These are phyloP conservation scores for Desmodus rotundus DNA, from an alignment of 2,113 vertebrate genomes.

Conservation along the genomic window DNA sequence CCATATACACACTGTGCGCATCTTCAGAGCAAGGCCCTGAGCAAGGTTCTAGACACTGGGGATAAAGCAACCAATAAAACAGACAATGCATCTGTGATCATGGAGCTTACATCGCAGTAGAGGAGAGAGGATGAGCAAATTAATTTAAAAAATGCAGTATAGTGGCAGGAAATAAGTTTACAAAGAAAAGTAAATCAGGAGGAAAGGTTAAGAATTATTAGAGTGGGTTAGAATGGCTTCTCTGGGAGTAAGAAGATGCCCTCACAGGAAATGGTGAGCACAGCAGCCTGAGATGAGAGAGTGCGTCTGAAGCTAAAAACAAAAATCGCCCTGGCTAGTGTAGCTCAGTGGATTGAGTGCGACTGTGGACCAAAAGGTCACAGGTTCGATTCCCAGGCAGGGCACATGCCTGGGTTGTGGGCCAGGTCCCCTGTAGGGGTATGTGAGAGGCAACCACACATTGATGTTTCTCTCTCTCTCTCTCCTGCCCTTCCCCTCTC, in stretches of 20 bases:
- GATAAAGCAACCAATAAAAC: background rate
- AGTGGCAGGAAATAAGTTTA: background rate
- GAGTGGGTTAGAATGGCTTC: background rate
- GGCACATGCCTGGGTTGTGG: no score
- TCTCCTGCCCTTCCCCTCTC: no score
- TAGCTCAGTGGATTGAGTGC: no score
- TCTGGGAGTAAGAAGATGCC: background rate
- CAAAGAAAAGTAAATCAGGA: background rate
- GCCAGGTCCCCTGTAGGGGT: no score
- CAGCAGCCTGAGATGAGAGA: background rate
- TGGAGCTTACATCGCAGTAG: accelerated
- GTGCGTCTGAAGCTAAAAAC: background rate
- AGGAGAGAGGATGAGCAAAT: background rate
- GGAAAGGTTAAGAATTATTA: background rate
- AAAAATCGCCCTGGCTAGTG: background rate
- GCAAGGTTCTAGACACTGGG: background rate
- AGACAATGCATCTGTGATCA: background rate
- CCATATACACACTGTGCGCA: background rate
- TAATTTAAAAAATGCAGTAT: background rate
- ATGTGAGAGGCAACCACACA: no score
- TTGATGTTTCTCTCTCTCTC: no score
- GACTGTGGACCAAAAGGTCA: no score
- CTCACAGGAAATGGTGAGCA: background rate
- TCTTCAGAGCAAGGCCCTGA: background rate
- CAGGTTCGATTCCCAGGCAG: no score